These are phyloP conservation scores for Limonius californicus DNA, from an alignment of 1,140 invertebrate species.

Conservation along the genomic window DNA sequence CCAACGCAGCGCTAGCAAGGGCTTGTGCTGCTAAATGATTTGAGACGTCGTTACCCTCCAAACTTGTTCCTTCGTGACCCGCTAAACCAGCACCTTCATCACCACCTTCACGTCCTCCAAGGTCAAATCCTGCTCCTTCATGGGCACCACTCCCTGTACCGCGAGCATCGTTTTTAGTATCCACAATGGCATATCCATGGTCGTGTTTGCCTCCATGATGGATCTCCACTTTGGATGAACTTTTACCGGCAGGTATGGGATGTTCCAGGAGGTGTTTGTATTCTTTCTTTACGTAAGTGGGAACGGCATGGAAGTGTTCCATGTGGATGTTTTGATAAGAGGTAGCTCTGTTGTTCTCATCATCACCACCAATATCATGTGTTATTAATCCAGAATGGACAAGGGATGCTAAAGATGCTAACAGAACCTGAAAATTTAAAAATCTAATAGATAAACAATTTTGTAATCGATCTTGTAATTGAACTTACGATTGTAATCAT, in stretches of 20 bases:
- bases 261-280: constrained; percentile 58
- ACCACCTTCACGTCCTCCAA: neutral
- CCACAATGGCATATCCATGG: constrained; percentile 29
- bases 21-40: no score
- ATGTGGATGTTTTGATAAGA: constrained; percentile 63
- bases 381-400: neutral
- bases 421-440: no score
- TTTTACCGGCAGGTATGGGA: constrained; percentile 57
- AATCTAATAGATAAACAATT: no score
- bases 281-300: constrained; percentile 62
- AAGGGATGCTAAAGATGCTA: neutral
- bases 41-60: neutral
- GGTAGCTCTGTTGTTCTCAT: constrained; percentile 42
- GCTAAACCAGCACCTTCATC: neutral
- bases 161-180: constrained; percentile 8
- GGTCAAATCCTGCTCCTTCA: neutral
- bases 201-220: constrained; percentile 35
- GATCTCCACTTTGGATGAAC: constrained; percentile 34
- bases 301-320: constrained; percentile 61
- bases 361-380: neutral
- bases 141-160: neutral
- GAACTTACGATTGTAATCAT: neutral
- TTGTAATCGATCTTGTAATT: no score
- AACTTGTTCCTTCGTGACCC: neutral
- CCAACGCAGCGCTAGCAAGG: neutral